Base-by-base conservation (phyloP, 2,113 vertebrate species). In the Sorex araneus region DNA sequence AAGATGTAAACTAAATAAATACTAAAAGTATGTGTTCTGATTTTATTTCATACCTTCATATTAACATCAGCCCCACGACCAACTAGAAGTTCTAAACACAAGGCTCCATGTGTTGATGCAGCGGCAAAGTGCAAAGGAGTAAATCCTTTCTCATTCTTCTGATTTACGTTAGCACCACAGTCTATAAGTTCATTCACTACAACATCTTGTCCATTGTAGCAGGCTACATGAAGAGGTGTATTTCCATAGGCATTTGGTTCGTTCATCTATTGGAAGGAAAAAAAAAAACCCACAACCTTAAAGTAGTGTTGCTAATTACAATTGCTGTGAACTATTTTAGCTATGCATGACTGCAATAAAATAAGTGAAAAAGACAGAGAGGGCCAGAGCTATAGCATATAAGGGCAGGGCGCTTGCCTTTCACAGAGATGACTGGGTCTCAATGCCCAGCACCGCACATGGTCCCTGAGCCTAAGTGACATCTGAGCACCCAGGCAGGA, bases 121-220 rank as follows among this genome's bases (percentile, higher is more conserved):
- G 99, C 99, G 19, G 99, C 99, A 92, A 99, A 99, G 97, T 99
- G 99, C 93, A 99, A 98, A 84, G 99, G 99, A 27, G 99, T 98
- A 75, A 99, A 99, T 19, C 99, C 99, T 94, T 99, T 99, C 93
- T 99, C 99, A 77, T 99, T 99, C 96, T 99, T 98, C 93, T 99
- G 99, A 98, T 99, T 99, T 57, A 99, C 99, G 76, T 99, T 99
- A 95, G 99, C 99, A 94, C 99, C 99, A 45, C 98, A 98, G 85
- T 99, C 99, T 93, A 99, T 99, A 63, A 99, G 98, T 97, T 99
- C 99, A 57, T 99, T 99, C 95, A 99, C 99, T 47, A 99, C 99
- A 96, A 99, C 99, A 80, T 99, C 99, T 97, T 99, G 99, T 36
- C 99, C 99, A 27, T 99, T 99, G 97, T 99, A 99, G 97, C 99